Percentiles rank a stretch among this genome's conserved stretches.
Evolutionary conservation across 2,113 vertebrate genomes (phyloP).

Genomic region (Leuciscus idus): DNA sequence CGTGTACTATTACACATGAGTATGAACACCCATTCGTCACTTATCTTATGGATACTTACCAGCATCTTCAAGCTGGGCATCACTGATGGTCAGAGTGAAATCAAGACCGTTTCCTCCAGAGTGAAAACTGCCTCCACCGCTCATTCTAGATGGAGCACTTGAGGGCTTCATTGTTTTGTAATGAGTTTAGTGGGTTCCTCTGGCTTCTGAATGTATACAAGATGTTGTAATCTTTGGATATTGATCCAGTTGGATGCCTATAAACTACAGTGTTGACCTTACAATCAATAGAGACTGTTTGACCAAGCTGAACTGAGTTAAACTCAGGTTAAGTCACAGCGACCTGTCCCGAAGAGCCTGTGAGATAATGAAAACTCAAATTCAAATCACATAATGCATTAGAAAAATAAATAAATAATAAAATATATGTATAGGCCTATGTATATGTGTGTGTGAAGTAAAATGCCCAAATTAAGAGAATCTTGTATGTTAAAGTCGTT

Average conservation of each 20-base stretch:
- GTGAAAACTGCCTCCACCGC: background rate
- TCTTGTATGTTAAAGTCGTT: constrained; percentile 40
- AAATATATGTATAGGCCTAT: too few species aligned
- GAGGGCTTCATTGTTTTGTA: background rate
- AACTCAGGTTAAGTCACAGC: constrained; percentile 60
- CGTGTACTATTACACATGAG: too few species aligned
- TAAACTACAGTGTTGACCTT: constrained; percentile 31
- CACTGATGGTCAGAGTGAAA: constrained; percentile 30
- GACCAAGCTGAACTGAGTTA: constrained; percentile 48
- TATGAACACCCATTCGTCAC: background rate
- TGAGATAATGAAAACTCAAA: background rate
- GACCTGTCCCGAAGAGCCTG: constrained; percentile 61
- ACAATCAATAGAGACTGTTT: constrained; percentile 56
- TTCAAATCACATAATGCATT: too few species aligned
- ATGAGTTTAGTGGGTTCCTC: constrained; percentile 8
- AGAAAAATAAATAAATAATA: too few species aligned
- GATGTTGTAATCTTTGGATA: background rate
- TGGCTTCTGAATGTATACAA: constrained; percentile 34
- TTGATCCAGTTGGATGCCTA: accelerated
- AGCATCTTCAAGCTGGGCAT: constrained; percentile 23
- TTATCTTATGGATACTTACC: background rate
- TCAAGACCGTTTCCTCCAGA: constrained; percentile 27
- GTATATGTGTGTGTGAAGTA: background rate
- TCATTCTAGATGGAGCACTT: constrained; percentile 20
- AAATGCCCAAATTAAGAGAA: background rate